phyloP scores from a whole-genome alignment of 2,113 vertebrate species.

The Climacteris rufus region DNA sequence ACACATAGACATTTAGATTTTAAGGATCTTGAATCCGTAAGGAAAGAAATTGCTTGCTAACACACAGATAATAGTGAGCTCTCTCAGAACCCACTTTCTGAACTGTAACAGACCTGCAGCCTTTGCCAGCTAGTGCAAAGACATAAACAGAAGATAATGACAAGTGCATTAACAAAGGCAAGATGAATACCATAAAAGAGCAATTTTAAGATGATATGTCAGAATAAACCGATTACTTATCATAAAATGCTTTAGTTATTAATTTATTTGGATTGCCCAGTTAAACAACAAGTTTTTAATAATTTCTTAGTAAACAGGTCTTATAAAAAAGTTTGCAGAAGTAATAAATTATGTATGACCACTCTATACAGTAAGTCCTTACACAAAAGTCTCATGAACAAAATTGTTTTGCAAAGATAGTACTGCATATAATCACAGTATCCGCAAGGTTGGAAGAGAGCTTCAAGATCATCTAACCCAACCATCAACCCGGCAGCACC shows the following conservation, averaged over 20 bases:
- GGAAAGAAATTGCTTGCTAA: not conserved
- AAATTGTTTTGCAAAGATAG: not conserved
- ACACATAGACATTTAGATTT: not conserved
- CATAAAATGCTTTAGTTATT: not conserved
- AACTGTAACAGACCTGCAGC: not conserved
- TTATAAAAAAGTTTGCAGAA: not conserved
- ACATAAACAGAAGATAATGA: not conserved
- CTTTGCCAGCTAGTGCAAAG: not conserved
- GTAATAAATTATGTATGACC: not conserved
- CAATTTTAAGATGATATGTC: not conserved
- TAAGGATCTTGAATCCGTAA: not conserved
- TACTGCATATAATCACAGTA: not conserved
- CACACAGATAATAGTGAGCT: not conserved
- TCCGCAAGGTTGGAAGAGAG: not conserved
- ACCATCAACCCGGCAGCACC: not conserved
- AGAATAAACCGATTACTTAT: not conserved
- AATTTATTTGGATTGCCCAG: not conserved
- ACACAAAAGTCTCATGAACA: not conserved
- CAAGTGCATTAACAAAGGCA: not conserved
- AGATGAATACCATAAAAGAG: not conserved
- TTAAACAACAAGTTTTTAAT: not conserved
- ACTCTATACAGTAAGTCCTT: not conserved
- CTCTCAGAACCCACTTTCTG: not conserved
- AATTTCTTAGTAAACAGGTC: not conserved
- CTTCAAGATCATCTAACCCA: not conserved